Base-by-base conservation (phyloP, 2,797 vertebrate genomes). In the Setipinna tenuifilis region DNA sequence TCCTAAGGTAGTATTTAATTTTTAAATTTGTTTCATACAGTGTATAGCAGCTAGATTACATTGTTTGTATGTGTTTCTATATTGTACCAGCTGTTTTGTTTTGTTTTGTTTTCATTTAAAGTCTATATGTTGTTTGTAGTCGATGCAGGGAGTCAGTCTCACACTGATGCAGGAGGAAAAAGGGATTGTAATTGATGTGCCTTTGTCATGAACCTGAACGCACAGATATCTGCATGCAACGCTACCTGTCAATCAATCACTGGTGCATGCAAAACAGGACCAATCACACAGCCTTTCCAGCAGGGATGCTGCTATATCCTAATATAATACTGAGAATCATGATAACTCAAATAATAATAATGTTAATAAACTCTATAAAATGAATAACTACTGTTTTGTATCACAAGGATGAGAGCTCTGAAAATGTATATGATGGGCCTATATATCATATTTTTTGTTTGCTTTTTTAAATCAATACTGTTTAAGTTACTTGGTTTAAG, bases 171-270 rank as follows among this genome's bases (percentile, higher is more conserved):
- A 78, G 35, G 71, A 44, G 94, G 94, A 94, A 93, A 95, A 96
- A 94, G 93, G 93, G 92, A 94, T 92, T 96, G 91, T 95, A 94
- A 94, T 95, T 94, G 91, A 95, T 94, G 95, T 97, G 96, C 96
- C 96, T 97, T 96, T 93, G 91, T 78, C 68, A 31, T 75, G 68
- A 41, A 19, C 31, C 28, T 41, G 12, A 17, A 75, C 28, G 12
- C 23, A 35, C 28, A 19, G 16, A 78, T 35, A 21, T 78, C 35
- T 44, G 71, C 71, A 78, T 78, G 35, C 35, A 16, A 21, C 17
- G 11, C 71, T 78, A 31, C 17, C 71, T 44, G 71, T 19, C 35
- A 78, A 44, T 44, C 71, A 78, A 31, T 61, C 58, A 44, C 35
- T 44, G 19, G 31, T 78, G 71, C 31, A 78, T 78, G 71, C 71